Base-by-base conservation (phyloP, 2,888 invertebrate species). In the Steinernema hermaphroditum region DNA sequence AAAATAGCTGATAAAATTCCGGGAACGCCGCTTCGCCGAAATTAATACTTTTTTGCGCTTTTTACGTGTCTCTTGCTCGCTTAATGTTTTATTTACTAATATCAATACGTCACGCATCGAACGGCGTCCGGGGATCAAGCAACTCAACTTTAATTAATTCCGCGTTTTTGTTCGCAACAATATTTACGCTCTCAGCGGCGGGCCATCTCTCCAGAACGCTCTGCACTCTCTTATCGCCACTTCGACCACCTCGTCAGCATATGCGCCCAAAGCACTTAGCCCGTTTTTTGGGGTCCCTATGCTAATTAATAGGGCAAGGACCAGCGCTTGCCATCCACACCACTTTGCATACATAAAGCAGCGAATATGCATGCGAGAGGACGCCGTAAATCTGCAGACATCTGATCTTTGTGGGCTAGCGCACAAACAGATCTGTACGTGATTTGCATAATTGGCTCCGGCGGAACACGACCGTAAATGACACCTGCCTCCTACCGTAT, bases 391-490 rank as follows among this genome's bases (percentile, higher is more conserved):
- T 37, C 37, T 37, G 37, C 6, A 54, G 54, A 54, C 54, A 54
- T 54, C 54, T 54, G 54, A 54, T 54, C 54, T 27, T 22, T 27
- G 54, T 54, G 27, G 6, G 27, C 22, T 19, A 4, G 37, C n/a
- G 54, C 54, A 27, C 22, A 16, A 4, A 54, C 54, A 54, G 24
- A 54, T 27, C 22, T 27, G 37, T 37, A 37, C 37, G 37, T 37
- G 54, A 54, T 54, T 54, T 54, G 54, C 54, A 54, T 54, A 54
- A 54, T 54, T 54, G 54, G 54, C 54, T 24, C 6, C 12, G 22
- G 9, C 9, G 27, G 9, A 22, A 24, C 54, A 54, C 27, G 27
- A 27, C 54, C 54, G 54, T 54, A 54, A 54, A 54, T 54, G 54
- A 24, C 54, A 54, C 54, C 54, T 54, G 54, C 54, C 16, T 22